These are phyloP conservation scores for Ploceus nigricollis DNA, from an alignment of 2,113 vertebrate genomes.

Conservation along the genomic window DNA sequence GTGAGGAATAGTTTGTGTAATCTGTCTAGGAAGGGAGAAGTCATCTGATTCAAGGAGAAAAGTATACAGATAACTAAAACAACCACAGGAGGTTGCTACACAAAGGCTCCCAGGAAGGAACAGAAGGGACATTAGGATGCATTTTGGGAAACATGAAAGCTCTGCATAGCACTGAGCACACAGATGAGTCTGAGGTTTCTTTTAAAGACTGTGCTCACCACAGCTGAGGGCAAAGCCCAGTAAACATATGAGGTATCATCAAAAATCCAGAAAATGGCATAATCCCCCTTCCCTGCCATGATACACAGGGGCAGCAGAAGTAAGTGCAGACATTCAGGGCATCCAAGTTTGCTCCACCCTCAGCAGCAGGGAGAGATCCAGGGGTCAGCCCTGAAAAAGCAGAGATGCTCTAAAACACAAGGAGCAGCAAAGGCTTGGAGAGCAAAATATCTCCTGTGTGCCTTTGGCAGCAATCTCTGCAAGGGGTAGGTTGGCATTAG, in stretches of 20 bases:
- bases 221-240: not conserved
- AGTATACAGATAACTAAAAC: constrained; percentile 20
- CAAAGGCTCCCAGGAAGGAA: not conserved
- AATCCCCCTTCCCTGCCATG: too few species aligned
- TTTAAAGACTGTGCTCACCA: not conserved
- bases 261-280: not conserved
- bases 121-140: not conserved
- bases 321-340: not conserved
- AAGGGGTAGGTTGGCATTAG: not conserved
- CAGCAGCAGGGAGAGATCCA: not conserved
- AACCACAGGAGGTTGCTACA: not conserved
- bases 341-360: not conserved
- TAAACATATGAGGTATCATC: not conserved
- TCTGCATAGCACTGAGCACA: not conserved
- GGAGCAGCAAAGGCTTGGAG: not conserved
- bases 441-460: not conserved
- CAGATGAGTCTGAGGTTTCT: not conserved
- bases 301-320: not conserved
- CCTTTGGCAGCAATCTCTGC: not conserved
- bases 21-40: constrained; percentile 41
- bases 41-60: constrained; percentile 8
- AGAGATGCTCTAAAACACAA: not conserved
- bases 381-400: not conserved
- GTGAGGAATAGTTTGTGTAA: constrained; percentile 54
- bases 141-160: not conserved